Conservation (phyloP, 2,797 vertebrate species). For the Pelochelys cantorii region DNA sequence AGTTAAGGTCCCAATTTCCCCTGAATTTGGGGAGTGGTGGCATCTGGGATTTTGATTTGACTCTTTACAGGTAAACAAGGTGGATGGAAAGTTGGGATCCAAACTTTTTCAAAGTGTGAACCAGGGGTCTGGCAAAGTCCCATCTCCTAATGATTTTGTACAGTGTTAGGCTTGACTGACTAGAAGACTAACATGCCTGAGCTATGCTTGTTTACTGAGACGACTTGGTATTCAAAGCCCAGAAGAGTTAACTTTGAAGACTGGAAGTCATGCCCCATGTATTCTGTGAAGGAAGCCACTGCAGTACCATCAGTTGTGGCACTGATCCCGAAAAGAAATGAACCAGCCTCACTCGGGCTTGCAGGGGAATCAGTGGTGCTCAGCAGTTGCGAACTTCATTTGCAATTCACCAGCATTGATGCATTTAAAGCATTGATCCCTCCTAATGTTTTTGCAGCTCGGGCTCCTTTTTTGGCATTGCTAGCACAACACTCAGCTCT, state of each 20-base stretch:
- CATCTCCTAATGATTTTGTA: conserved; percentile 51
- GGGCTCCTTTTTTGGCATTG: conserved; percentile 45
- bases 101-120: background rate
- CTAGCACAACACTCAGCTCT: conserved; percentile 38
- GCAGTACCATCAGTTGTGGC: conserved; percentile 73
- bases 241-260: conserved; percentile 52
- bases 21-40: accelerated
- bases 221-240: conserved; percentile 59
- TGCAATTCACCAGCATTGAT: conserved; percentile 73
- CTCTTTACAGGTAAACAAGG: background rate
- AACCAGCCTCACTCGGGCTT: conserved; percentile 70
- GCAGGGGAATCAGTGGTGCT: conserved; percentile 71
- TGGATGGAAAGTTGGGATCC: conserved; percentile 52
- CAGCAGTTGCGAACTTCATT: conserved; percentile 71
- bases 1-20: conserved; percentile 1
- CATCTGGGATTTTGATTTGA: background rate
- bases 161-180: conserved; percentile 54
- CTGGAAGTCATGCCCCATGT: background rate
- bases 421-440: conserved; percentile 74
- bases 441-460: conserved; percentile 46
- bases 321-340: conserved; percentile 75
- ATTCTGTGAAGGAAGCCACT: conserved; percentile 60
- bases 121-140: conserved; percentile 44
- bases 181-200: conserved; percentile 65
- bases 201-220: conserved; percentile 63